Percentiles rank a stretch among this genome's conserved stretches.
phyloP scores from a whole-genome alignment of 2,113 vertebrate genomes.

The Leptosomus discolor region DNA sequence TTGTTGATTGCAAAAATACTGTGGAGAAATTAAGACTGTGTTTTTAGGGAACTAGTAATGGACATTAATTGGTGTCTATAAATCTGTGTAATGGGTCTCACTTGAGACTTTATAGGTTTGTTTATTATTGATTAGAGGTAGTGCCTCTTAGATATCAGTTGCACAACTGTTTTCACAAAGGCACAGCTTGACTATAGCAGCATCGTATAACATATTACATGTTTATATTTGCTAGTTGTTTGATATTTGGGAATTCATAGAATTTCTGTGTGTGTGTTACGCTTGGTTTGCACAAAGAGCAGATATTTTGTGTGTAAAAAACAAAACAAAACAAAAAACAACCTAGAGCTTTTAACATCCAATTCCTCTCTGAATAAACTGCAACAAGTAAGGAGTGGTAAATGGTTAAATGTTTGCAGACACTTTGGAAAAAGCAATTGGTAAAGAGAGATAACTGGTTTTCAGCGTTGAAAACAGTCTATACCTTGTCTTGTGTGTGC shows the following conservation, averaged over 20 bases:
- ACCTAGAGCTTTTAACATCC: slow-evolving; percentile 7
- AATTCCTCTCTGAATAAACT: slow-evolving; percentile 18
- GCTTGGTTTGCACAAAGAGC: slow-evolving; percentile 21
- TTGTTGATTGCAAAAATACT: neutral
- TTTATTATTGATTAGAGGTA: neutral
- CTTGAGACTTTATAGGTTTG: neutral
- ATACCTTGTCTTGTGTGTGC: neutral
- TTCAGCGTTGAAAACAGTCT: slow-evolving; percentile 1
- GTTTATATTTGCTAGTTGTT: neutral
- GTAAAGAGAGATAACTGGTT: slow-evolving; percentile 3
- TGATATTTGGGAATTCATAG: neutral
- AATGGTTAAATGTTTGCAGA: neutral
- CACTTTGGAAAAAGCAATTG: neutral
- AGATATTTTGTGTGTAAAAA: slow-evolving; percentile 12
- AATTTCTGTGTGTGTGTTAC: neutral
- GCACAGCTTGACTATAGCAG: neutral
- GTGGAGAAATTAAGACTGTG: neutral
- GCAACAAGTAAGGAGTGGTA: neutral
- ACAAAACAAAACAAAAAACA: neutral
- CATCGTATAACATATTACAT: neutral
- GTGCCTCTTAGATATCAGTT: neutral
- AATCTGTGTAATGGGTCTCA: neutral
- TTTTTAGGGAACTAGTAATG: neutral
- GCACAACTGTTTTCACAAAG: neutral
- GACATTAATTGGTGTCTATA: neutral